These are phyloP conservation scores for Hyperoplus lanceolatus DNA, from an alignment of 2,797 vertebrate genomes.

Conservation along the genomic window DNA sequence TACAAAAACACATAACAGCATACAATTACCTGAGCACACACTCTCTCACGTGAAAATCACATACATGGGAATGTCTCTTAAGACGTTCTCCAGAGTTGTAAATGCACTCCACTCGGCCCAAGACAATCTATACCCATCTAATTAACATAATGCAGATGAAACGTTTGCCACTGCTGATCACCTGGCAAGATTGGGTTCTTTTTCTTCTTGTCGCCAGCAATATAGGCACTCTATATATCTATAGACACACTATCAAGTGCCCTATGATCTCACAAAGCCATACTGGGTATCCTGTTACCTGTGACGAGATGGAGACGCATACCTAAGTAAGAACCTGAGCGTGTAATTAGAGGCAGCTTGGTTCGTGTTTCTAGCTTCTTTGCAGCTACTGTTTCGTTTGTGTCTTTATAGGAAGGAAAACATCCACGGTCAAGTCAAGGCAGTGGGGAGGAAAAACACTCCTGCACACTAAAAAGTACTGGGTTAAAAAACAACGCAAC, in stretches of 20 bases:
- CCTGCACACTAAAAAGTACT: no score
- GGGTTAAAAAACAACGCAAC: no score
- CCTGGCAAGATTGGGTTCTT: conserved; percentile 38
- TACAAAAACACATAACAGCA: not conserved
- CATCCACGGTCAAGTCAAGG: conserved; percentile 30
- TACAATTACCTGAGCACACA: not conserved
- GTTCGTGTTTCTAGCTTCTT: conserved; percentile 48
- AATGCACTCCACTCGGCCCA: not conserved
- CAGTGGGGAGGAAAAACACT: conserved; percentile 11
- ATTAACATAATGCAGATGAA: conserved; percentile 61
- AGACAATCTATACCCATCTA: conserved; percentile 58
- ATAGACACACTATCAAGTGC: conserved; percentile 50
- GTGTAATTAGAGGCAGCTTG: conserved; percentile 51
- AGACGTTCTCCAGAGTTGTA: conserved; percentile 1
- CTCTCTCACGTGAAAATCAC: not conserved
- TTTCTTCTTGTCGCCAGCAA: not conserved
- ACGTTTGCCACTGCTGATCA: conserved; percentile 43
- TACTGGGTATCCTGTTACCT: conserved; percentile 56
- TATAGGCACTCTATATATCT: conserved; percentile 31
- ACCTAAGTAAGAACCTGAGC: conserved; percentile 65
- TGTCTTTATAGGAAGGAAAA: conserved; percentile 15
- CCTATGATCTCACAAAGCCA: conserved; percentile 38
- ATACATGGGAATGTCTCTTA: conserved; percentile 8
- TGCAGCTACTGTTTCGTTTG: conserved; percentile 31
- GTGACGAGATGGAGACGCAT: conserved; percentile 48